Evolutionary conservation across 1,140 invertebrate genomes (phyloP).

Genomic region (Cyclina sinensis): DNA sequence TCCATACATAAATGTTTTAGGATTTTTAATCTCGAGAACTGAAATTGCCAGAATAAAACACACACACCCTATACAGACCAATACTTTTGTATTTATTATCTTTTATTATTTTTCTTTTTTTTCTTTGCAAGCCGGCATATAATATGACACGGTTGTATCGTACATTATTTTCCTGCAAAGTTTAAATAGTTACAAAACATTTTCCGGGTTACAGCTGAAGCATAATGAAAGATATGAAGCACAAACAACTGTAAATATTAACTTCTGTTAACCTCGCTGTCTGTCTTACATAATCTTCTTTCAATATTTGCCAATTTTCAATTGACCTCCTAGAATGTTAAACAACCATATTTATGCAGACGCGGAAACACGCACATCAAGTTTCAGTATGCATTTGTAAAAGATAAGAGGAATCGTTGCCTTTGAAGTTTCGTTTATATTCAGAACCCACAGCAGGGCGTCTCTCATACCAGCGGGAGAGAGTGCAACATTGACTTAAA

Average conservation of each 20-base stretch:
- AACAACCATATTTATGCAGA: slow-evolving; percentile 33
- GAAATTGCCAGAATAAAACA: not conserved
- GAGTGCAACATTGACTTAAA: not conserved
- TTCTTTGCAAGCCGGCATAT: too few relatives aligned
- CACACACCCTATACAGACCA: too few relatives aligned
- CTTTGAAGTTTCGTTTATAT: slow-evolving; percentile 33
- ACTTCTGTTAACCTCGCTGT: not conserved
- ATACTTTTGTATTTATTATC: too few relatives aligned
- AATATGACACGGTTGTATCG: too few relatives aligned
- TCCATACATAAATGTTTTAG: not conserved
- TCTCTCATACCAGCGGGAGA: not conserved
- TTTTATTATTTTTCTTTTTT: too few relatives aligned
- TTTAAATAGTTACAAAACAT: too few relatives aligned
- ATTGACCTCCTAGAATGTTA: slow-evolving; percentile 8
- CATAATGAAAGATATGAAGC: not conserved
- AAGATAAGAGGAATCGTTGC: slow-evolving; percentile 6
- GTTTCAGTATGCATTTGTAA: slow-evolving; percentile 37
- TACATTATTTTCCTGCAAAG: too few relatives aligned
- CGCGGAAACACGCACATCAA: slow-evolving; percentile 13
- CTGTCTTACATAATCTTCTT: slow-evolving; percentile 21
- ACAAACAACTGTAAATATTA: slow-evolving; percentile 34
- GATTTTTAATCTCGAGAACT: too few relatives aligned
- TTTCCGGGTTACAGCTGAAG: too few relatives aligned
- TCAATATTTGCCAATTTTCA: slow-evolving; percentile 43
- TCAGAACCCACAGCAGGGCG: not conserved